Percentiles rank a stretch among this genome's conserved stretches.
Evolutionary conservation across 2,797 vertebrate genomes (phyloP).

Genomic region (Pogonophryne albipinna): DNA sequence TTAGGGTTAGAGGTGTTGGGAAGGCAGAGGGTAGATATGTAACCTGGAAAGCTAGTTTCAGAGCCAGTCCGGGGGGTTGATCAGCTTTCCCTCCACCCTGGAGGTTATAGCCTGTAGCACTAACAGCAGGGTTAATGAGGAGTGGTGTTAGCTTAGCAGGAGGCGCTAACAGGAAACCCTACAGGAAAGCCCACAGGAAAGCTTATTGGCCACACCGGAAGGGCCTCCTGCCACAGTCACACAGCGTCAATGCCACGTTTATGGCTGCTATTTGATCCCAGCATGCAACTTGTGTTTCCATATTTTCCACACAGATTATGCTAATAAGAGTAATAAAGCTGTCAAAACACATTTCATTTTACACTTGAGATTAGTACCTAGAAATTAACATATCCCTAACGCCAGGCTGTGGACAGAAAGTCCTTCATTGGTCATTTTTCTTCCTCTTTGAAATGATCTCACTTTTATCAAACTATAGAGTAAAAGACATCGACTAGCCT

Average conservation of each 20-base stretch:
- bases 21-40: not conserved
- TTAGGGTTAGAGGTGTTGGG: not conserved
- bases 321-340: slow-evolving; percentile 4
- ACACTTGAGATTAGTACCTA: not conserved
- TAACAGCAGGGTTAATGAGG: slow-evolving; percentile 40
- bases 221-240: not conserved
- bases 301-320: not conserved
- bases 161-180: slow-evolving; percentile 34
- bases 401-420: not conserved
- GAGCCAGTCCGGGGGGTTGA: slow-evolving; percentile 1
- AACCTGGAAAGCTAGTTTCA: not conserved
- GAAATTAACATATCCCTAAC: not conserved
- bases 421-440: not conserved
- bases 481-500: not conserved
- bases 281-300: slow-evolving; percentile 14
- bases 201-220: slow-evolving; percentile 33
- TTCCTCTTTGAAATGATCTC: not conserved
- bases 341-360: slow-evolving; percentile 1
- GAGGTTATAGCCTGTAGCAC: slow-evolving; percentile 6
- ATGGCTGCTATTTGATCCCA: not conserved
- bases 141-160: slow-evolving; percentile 47
- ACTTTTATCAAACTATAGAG: not conserved
- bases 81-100: not conserved
- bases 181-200: slow-evolving; percentile 53
- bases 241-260: not conserved